phyloP scores from a whole-genome alignment of 2,797 vertebrate genomes.

The Ataeniobius toweri region DNA sequence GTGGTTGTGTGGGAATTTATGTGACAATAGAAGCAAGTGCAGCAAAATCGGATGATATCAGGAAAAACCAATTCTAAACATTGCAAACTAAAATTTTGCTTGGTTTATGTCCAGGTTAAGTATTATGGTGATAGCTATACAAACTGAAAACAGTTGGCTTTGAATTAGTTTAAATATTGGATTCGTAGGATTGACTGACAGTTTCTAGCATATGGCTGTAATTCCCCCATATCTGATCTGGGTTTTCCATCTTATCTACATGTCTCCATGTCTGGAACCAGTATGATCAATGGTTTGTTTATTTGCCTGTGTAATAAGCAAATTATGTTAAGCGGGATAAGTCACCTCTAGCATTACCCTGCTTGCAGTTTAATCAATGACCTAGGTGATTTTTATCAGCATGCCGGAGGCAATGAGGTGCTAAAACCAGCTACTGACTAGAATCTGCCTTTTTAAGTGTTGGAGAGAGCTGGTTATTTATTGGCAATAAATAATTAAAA shows the following conservation, averaged over 20 bases:
- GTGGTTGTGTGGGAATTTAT: conserved; percentile 3
- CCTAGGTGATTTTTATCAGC: conserved; percentile 77
- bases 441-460: conserved; percentile 55
- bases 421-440: conserved; percentile 50
- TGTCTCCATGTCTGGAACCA: conserved; percentile 45
- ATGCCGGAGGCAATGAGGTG: conserved; percentile 66
- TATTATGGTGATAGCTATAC: neutral
- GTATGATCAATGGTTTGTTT: conserved; percentile 78
- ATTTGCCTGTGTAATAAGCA: conserved; percentile 78
- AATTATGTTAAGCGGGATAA: conserved; percentile 71
- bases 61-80: neutral
- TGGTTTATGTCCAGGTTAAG: neutral
- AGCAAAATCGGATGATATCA: conserved; percentile 2
- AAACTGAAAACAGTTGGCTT: neutral
- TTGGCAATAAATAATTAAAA: conserved; percentile 33
- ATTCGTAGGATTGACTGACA: conserved; percentile 21
- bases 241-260: conserved; percentile 56
- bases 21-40: neutral
- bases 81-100: neutral
- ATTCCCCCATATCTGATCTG: conserved; percentile 47
- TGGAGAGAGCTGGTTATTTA: conserved; percentile 36
- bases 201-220: conserved; percentile 29
- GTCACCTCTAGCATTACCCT: conserved; percentile 77
- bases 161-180: conserved; percentile 6
- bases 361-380: conserved; percentile 80